Evolutionary conservation across 2,797 vertebrate species (phyloP), one percentile per base, ranked within the genome.

Genomic region (Limosa lapponica): DNA sequence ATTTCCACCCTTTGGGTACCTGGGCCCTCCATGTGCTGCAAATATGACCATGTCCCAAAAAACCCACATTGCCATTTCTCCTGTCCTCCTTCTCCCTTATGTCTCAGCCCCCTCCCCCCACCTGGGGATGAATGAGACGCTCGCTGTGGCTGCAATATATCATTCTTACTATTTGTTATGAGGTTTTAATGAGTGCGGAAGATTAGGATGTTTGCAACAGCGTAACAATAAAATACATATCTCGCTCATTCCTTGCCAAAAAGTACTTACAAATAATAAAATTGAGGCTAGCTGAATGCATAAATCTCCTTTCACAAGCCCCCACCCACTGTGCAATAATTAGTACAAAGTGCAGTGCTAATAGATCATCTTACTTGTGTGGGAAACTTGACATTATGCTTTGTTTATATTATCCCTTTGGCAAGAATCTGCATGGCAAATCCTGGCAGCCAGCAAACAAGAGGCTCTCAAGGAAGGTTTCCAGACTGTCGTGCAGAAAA

Each of bases 301-400:
- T 96, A 97, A 97, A 96, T 95, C 80, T 95, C 92, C 95, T 96
- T 96, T 97, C 93, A 96, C 95, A 97, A 96, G 95, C 89, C 95
- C 96, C 96, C 97, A 97, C 97, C 97, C 97, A 97, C 96, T 95
- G 96, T 97, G 95, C 93, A 97, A 97, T 97, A 97, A 96, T 97
- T 97, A 96, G 94, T 97, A 97, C 97, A 97, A 97, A 97, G 97
- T 97, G 97, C 94, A 96, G 95, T 87, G 96, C 96, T 97, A 97
- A 95, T 96, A 94, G 92, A 97, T 97, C 96, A 96, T 96, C 96
- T 96, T 95, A 97, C 94, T 96, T 96, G 94, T 96, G 96, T 96
- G 95, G 91, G 94, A 96, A 95, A 96, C 93, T 95, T 97, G 97
- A 97, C 97, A 97, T 97, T 97, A 97, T 94, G 94, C 94, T 95